Base-by-base conservation (phyloP, 2,113 vertebrate genomes). In the Ophiodon elongatus region DNA sequence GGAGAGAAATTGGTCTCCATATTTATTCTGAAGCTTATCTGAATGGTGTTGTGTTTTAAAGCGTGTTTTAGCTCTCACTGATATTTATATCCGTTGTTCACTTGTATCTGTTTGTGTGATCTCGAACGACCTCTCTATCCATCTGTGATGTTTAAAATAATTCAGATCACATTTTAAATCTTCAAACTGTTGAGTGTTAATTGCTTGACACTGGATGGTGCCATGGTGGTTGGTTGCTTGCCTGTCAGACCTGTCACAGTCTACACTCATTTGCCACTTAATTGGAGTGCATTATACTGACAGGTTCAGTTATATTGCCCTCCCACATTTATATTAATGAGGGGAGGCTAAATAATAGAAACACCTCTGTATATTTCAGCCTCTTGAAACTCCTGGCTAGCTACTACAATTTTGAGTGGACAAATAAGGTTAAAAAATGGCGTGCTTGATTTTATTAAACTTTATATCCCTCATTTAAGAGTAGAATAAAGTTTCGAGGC, bases 51-150 rank as follows among this genome's bases (percentile, higher is more conserved):
- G 14, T 27, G 17, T 56, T 64, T 69, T 43, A 43, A 69, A 57
- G 45, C 74, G 29, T 72, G 59, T 67, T 15, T 57, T 64, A 35
- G 45, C 52, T 83, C 35, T 65, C n/a, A 23, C 59, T 39, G 33
- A 17, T 27, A 0, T 4, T 63, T 0, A 52, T 21, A 39, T 71
- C 8, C 35, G 9, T 15, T 31, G 35, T 35, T 66, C 14, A 64
- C 23, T 63, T 70, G 66, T 8, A 23, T 21, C 62, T 14, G 23
- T 54, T 13, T 33, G 56, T 59, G n/a, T 41, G 27, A 59, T 23
- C 11, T 66, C 62, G 14, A 39, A 64, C 13, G 15, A 2, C 2
- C 3, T 31, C 21, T 62, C 19, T 17, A 31, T 39, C 35, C 0
- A 11, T 23, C 17, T 41, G 15, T 63, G 5, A 39, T 56, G 54